Conservation (phyloP, 2,888 invertebrate species). For the Phortica magna region DNA sequence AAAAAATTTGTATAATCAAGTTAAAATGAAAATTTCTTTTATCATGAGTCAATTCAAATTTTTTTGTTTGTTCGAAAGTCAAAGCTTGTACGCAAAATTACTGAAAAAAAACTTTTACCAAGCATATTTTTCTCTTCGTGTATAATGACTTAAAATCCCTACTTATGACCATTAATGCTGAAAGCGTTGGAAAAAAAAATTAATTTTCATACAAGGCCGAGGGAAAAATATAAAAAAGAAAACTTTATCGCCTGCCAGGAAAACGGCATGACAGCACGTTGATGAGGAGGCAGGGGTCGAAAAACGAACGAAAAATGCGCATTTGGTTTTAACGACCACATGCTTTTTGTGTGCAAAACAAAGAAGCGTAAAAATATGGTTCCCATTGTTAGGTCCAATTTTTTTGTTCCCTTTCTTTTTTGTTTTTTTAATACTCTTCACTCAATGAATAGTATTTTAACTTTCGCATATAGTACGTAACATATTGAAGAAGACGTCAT, state of each 20-base stretch:
- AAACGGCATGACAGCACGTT: neutral
- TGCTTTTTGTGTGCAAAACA: constrained; percentile 30
- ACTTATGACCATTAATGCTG: constrained; percentile 66
- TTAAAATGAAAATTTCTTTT: too few species aligned
- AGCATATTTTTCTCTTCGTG: neutral
- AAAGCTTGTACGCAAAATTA: neutral
- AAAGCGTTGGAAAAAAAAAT: constrained; percentile 46
- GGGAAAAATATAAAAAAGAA: constrained; percentile 17
- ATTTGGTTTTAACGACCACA: constrained; percentile 70
- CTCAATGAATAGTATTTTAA: too few species aligned
- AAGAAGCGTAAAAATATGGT: neutral
- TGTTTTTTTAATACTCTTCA: neutral
- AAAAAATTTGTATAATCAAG: too few species aligned
- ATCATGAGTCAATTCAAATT: neutral
- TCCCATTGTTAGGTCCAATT: neutral
- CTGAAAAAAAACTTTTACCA: too few species aligned
- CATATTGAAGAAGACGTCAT: too few species aligned
- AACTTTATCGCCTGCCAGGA: constrained; percentile 53
- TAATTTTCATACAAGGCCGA: constrained; percentile 53
- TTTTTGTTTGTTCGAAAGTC: neutral
- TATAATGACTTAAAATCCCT: constrained; percentile 46
- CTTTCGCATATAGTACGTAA: too few species aligned
- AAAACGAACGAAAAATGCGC: constrained; percentile 62
- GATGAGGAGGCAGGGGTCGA: neutral
- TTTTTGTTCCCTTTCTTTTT: neutral